A percentile compares a stretch with the other conserved stretches of the same genome.
These are phyloP conservation scores for Brachionus asplanchnoidis DNA, from an alignment of 1,140 invertebrate species.

Conservation along the genomic window DNA sequence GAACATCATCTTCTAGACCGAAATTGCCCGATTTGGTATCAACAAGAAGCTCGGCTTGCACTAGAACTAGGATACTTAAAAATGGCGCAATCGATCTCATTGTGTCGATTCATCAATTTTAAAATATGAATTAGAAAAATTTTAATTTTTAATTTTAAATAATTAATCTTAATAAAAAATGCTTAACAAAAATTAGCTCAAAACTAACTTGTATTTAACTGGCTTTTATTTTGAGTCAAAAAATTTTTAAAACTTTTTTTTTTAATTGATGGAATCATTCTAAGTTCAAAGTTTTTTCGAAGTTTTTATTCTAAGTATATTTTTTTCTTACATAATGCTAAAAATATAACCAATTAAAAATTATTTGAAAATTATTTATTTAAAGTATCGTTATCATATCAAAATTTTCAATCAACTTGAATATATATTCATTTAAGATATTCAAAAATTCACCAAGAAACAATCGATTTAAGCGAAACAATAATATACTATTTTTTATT, in stretches of 20 bases:
- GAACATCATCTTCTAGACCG: slow-evolving; percentile 39
- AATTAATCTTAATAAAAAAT: background rate
- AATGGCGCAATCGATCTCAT: background rate
- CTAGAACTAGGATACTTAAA: background rate
- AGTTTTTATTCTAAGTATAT: too few relatives aligned
- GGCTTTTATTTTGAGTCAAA: too few relatives aligned
- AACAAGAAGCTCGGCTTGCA: background rate
- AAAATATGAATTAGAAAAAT: background rate
- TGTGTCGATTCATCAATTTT: background rate
- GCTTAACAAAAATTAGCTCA: background rate
- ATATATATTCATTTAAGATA: too few relatives aligned
- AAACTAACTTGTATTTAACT: background rate
- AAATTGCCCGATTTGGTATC: background rate
- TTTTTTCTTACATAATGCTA: too few relatives aligned
- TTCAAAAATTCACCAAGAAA: too few relatives aligned
- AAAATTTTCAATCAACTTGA: too few relatives aligned
- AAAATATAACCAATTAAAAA: too few relatives aligned
- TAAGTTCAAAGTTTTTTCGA: too few relatives aligned
- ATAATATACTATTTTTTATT: too few relatives aligned
- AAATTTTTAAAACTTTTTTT: background rate
- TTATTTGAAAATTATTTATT: too few relatives aligned
- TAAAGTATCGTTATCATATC: too few relatives aligned
- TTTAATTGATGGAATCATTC: background rate
- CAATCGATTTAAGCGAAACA: too few relatives aligned
- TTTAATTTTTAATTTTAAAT: background rate